These are phyloP conservation scores for Tachystola acroxantha DNA, from an alignment of 2,888 invertebrate species.

Conservation along the genomic window DNA sequence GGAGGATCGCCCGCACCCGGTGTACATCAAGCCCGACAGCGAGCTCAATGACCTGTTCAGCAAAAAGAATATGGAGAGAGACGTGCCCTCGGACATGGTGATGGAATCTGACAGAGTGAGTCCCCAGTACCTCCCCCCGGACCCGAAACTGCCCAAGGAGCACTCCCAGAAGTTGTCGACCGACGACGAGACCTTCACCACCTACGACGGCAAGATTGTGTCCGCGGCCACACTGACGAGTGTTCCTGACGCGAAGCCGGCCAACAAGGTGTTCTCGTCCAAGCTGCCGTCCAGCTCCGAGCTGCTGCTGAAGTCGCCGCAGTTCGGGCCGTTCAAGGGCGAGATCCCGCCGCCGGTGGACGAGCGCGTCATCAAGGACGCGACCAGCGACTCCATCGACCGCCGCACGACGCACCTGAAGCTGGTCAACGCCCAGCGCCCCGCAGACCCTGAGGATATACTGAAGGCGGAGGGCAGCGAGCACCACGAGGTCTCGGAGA, in stretches of 20 bases:
- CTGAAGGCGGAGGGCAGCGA: slow-evolving; percentile 44
- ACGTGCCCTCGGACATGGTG: slow-evolving; percentile 76
- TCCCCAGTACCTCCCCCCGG: slow-evolving; percentile 86
- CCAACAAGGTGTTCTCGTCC: slow-evolving; percentile 54
- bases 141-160: slow-evolving; percentile 66
- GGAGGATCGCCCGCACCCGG: slow-evolving; percentile 71
- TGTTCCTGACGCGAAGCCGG: slow-evolving; percentile 59
- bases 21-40: slow-evolving; percentile 59
- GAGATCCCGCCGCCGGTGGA: slow-evolving; percentile 79
- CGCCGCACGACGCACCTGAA: slow-evolving; percentile 54
- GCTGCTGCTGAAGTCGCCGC: slow-evolving; percentile 82
- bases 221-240: slow-evolving; percentile 81
- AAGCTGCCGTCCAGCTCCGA: slow-evolving; percentile 71
- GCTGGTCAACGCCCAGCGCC: slow-evolving; percentile 45
- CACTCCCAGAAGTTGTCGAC: slow-evolving; percentile 60
- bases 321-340: slow-evolving; percentile 86
- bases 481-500: slow-evolving; percentile 27
- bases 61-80: slow-evolving; percentile 61
- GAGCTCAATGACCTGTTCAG: slow-evolving; percentile 51
- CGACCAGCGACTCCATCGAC: slow-evolving; percentile 16
- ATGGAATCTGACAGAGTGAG: slow-evolving; percentile 85
- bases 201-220: slow-evolving; percentile 87
- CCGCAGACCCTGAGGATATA: slow-evolving; percentile 32
- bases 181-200: slow-evolving; percentile 77
- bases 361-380: slow-evolving; percentile 14